Conservation (phyloP, 1,140 invertebrate genomes). For the Gerris buenoi region DNA sequence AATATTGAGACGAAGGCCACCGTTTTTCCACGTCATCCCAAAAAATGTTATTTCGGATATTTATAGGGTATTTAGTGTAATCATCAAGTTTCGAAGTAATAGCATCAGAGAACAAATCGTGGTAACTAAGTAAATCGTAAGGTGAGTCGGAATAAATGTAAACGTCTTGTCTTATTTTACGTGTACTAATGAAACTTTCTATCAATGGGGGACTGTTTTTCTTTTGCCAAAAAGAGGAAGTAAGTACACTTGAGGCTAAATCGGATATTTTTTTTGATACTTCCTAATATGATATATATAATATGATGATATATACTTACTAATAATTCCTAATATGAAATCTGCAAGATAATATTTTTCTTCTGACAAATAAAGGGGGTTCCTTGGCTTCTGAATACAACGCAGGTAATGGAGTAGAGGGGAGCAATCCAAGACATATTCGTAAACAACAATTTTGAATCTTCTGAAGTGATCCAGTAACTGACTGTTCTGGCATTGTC, state of each 20-base stretch:
- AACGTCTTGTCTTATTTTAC: neutral
- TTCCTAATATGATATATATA: too few relatives aligned
- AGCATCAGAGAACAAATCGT: neutral
- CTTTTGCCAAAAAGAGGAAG: neutral
- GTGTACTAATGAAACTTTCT: neutral
- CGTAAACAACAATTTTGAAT: neutral
- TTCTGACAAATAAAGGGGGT: neutral
- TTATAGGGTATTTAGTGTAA: neutral
- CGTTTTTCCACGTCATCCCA: neutral
- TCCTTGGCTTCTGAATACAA: neutral
- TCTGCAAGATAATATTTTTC: neutral
- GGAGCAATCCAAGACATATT: neutral
- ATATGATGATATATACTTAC: neutral
- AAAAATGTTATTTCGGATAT: neutral
- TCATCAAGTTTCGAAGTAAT: neutral
- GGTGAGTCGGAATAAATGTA: neutral
- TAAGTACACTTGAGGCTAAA: neutral
- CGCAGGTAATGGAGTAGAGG: neutral
- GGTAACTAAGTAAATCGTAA: neutral
- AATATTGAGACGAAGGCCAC: neutral
- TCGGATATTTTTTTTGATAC: neutral
- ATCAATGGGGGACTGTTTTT: neutral
- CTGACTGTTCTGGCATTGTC: neutral
- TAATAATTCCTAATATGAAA: neutral
- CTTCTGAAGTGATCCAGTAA: neutral